These are phyloP conservation scores for Calameuta filiformis DNA, from an alignment of 2,888 invertebrate species.

Conservation along the genomic window DNA sequence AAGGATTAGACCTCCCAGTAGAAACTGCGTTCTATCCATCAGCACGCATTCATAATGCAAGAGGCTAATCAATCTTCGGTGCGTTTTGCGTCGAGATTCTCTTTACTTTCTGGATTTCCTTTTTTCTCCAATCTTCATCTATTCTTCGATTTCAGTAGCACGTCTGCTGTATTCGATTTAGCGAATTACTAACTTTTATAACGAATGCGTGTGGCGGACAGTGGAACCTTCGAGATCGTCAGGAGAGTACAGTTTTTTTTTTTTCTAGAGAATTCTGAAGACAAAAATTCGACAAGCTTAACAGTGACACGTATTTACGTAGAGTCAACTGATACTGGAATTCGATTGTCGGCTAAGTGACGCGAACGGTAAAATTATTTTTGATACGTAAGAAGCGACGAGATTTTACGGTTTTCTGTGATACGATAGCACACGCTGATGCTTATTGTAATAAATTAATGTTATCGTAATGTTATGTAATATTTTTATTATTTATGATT, in stretches of 20 bases:
- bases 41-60: slow-evolving; percentile 20
- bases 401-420: not conserved
- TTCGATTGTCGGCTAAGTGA: no score
- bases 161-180: not conserved
- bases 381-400: not conserved
- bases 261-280: not conserved
- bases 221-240: not conserved
- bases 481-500: not conserved
- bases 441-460: not conserved
- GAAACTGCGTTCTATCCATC: slow-evolving; percentile 13
- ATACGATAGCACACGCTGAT: not conserved
- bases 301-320: no score
- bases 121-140: not conserved
- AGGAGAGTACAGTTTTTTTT: not conserved
- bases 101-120: not conserved
- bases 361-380: not conserved
- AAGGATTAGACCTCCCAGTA: not conserved
- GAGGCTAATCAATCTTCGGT: slow-evolving; percentile 21
- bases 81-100: not conserved
- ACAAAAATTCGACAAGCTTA: not conserved
- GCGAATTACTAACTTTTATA: not conserved
- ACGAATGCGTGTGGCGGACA: not conserved
- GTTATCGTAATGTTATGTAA: not conserved
- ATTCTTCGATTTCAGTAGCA: not conserved
- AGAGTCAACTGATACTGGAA: no score